Base-by-base conservation (phyloP, 2,797 vertebrate genomes). In the Chelon auratus region DNA sequence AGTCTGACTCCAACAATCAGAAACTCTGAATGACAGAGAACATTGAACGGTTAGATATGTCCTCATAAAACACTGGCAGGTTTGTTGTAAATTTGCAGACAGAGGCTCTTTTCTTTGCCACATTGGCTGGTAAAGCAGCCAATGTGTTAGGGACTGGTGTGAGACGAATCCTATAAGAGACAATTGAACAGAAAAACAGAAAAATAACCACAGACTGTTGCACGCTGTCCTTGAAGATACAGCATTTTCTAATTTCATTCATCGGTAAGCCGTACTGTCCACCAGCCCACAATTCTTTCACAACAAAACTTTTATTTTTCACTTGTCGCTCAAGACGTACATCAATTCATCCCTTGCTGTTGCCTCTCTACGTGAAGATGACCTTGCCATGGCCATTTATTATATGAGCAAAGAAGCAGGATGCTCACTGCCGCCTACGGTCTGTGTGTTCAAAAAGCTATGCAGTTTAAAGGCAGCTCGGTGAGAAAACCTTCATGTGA, bases 311-410 rank as follows among this genome's bases (percentile, higher is more conserved):
- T 45, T 11, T 4, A 24, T 9, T 18, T 11, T 11, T 17, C 26
- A 59, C 12, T 33, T n/a, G 17, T 56, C 39, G 30, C 59, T 69
- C 36, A 50, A 57, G 17, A 57, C 33, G 12, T 43, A 2, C 36
- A 37, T 51, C 18, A 4, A 9, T 22, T 66, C 20, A 48, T 15
- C 58, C 13, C 56, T 67, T 59, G 42, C 26, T 52, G 18, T 33
- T 56, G 9, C 52, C 51, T 54, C 30, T 71, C 15, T 26, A 3
- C 62, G 40, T 77, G 69, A 73, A 55, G 18, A 81, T 24, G 61
- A 60, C 56, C 68, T 78, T 67, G 58, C 61, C 58, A 54, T 77
- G 61, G 39, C 45, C 52, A 74, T 53, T 75, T 65, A 61, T 66
- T 73, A 47, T 59, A 73, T 26, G 60, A 78, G 50, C 11, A 64